Evolutionary conservation across 2,797 vertebrate species (phyloP), one percentile per base, ranked within the genome.

Genomic region (Gallinago nigripennis): DNA sequence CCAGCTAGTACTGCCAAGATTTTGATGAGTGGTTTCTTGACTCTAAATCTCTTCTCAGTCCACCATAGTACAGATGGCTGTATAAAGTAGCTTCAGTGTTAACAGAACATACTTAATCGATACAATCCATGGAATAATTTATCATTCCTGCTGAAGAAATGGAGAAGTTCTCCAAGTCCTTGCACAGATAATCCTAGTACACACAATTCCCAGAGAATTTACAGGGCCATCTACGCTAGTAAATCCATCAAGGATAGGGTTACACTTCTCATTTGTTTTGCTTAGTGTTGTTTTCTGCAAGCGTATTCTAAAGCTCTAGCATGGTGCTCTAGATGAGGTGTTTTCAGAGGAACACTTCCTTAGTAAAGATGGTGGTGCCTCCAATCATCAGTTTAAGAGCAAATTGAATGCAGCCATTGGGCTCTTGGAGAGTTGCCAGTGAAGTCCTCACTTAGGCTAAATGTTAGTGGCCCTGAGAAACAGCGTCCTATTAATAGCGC

Each of bases 391-490:
- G 66, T 33, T 84, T 83, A 83, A 96, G 92, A 92, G 89, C 82
- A 88, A 88, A 94, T 37, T 94, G 87, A 95, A 91, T 86, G 82
- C 73, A 86, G 84, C 91, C 95, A 66, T 95, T 66, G 71, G 94
- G 68, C 64, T 95, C 64, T 81, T 96, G 96, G 88, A 90, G 75
- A 88, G 56, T 60, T 94, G 91, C 94, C 95, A 93, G 45, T 11
- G 12, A 83, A 94, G 78, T 65, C 70, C 48, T 93, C 81, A 19
- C 65, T 82, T 81, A 73, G 51, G 80, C 88, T 94, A 66, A 79
- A 96, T 27, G 64, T 84, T 95, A 73, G 77, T 82, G 95, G 90
- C 85, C 91, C 94, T 92, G 66, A 78, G 72, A 91, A 94, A 50
- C 82, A 94, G 80, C 0, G 0, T 90, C 28, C 91, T 94, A 85